Percentiles rank a stretch among this genome's conserved stretches.
Evolutionary conservation across 2,113 vertebrate species (phyloP).

Genomic region (Serilophus lunatus): DNA sequence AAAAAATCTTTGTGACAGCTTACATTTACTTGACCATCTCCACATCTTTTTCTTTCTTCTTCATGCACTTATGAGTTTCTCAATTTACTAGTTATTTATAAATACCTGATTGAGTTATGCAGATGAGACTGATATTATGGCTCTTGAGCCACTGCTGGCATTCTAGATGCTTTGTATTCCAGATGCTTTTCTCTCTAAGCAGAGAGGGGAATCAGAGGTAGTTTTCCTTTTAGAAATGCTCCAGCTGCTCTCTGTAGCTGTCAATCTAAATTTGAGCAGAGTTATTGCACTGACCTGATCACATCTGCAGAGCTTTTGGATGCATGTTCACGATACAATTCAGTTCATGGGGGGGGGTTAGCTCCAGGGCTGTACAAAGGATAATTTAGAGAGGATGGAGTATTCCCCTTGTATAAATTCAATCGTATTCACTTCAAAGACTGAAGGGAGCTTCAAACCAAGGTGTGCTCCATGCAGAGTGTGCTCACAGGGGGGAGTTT

Average conservation of each 20-base stretch:
- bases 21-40: background rate
- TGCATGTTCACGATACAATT: background rate
- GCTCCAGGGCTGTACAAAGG: background rate
- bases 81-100: background rate
- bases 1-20: background rate
- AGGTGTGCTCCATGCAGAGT: background rate
- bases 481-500: background rate
- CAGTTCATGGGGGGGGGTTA: background rate
- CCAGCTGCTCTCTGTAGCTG: background rate
- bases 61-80: background rate
- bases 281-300: background rate
- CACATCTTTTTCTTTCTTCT: background rate
- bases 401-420: background rate
- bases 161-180: background rate
- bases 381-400: background rate
- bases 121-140: background rate
- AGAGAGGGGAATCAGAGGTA: background rate
- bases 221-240: background rate
- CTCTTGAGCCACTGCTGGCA: background rate
- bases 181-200: background rate
- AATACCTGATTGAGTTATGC: background rate
- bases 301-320: background rate
- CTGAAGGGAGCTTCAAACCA: background rate
- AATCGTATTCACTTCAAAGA: background rate
- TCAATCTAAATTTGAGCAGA: background rate